A percentile compares a stretch with the other conserved stretches of the same genome.
phyloP scores from a whole-genome alignment of 2,113 vertebrate species.

The Engraulis encrasicolus region DNA sequence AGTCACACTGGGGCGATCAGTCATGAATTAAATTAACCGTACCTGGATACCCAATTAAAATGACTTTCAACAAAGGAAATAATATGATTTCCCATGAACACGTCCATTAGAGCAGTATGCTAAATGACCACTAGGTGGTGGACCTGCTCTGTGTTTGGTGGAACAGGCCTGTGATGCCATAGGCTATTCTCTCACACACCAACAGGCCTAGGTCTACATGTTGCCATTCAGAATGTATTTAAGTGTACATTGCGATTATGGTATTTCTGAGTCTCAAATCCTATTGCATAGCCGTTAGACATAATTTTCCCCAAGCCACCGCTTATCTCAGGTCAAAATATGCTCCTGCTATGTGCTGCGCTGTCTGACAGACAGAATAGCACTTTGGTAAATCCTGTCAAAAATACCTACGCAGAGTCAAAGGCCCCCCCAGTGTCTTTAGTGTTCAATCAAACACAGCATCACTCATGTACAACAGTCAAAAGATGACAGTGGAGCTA shows the following conservation, averaged over 20 bases:
- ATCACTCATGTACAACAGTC: not conserved
- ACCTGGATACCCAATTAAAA: not conserved
- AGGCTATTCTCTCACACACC: not conserved
- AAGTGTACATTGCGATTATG: too few relatives aligned
- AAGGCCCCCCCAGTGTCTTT: not conserved
- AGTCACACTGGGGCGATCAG: not conserved
- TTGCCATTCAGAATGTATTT: too few relatives aligned
- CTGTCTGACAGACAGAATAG: not conserved
- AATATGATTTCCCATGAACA: conserved; percentile 7
- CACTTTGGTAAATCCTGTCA: not conserved
- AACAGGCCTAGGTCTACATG: too few relatives aligned
- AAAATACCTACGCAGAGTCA: not conserved
- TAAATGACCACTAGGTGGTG: conserved; percentile 57
- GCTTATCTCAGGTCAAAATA: not conserved
- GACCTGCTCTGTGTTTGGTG: conserved; percentile 69
- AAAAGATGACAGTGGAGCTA: not conserved
- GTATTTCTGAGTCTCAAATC: too few relatives aligned
- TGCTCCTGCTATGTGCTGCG: not conserved
- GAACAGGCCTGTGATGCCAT: not conserved
- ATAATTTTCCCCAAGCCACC: not conserved
- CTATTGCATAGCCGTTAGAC: too few relatives aligned
- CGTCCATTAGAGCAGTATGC: not conserved
- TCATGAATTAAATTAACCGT: not conserved
- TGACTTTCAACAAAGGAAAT: not conserved
- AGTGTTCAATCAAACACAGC: conserved; percentile 1